Conservation (phyloP, 2,797 vertebrate species). For the Anniella stebbinsi region DNA sequence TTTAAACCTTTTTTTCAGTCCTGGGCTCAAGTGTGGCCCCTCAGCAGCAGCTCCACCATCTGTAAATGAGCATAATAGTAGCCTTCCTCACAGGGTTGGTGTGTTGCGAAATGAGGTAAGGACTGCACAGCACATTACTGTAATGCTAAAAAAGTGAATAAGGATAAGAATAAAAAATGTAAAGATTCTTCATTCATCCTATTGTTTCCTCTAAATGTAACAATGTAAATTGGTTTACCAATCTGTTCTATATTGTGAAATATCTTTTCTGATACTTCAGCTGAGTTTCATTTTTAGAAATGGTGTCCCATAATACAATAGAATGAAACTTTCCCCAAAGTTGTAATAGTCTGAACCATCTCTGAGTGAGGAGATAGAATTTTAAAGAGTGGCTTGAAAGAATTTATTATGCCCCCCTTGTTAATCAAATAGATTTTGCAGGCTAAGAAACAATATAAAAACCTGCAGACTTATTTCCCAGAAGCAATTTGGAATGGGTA, state of each 20-base stretch:
- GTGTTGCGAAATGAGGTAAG: background rate
- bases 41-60: background rate
- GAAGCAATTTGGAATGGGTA: background rate
- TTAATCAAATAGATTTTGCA: background rate
- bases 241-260: background rate
- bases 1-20: background rate
- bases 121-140: background rate
- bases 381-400: background rate
- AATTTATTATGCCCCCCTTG: background rate
- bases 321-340: background rate
- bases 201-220: rapidly evolving
- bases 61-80: background rate
- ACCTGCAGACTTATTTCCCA: background rate
- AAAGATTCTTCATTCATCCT: background rate
- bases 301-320: background rate
- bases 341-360: conserved; percentile 1
- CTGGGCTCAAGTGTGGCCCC: background rate
- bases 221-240: background rate
- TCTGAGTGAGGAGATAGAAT: background rate
- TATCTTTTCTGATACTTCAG: background rate
- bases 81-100: conserved; percentile 13
- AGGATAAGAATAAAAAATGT: background rate
- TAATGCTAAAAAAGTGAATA: background rate
- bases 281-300: conserved; percentile 32
- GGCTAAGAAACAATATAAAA: background rate